These are phyloP conservation scores for Channallabes apus DNA, from an alignment of 2,797 vertebrate genomes.

Conservation along the genomic window DNA sequence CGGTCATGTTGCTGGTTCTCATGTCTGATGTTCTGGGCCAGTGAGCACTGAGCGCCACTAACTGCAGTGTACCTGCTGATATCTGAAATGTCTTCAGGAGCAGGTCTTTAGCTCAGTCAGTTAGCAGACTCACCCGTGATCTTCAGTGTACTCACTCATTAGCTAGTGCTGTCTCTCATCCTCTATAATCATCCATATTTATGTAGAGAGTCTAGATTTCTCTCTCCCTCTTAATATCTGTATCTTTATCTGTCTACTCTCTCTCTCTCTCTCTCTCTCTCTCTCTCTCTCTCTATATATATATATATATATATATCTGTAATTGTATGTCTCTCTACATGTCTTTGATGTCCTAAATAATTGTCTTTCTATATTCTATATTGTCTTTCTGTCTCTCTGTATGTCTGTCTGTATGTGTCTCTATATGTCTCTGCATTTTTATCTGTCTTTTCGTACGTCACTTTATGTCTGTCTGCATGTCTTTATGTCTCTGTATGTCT, in stretches of 20 bases:
- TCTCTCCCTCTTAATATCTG: background rate
- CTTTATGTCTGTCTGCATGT: background rate
- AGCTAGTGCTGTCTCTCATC: background rate
- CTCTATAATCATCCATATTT: background rate
- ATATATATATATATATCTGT: background rate
- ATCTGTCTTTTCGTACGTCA: background rate
- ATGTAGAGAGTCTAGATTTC: background rate
- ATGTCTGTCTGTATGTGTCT: background rate
- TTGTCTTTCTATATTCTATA: background rate
- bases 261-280: background rate
- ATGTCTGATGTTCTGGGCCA: slow-evolving; percentile 4
- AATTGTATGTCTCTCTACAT: background rate
- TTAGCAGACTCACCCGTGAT: slow-evolving; percentile 11
- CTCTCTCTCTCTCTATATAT: background rate
- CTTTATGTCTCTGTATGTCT: no score
- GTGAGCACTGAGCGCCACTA: slow-evolving; percentile 4
- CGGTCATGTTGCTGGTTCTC: slow-evolving; percentile 3
- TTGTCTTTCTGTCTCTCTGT: background rate
- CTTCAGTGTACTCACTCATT: slow-evolving; percentile 12
- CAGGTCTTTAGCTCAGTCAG: background rate
- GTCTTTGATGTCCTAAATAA: background rate
- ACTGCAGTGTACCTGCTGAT: slow-evolving; percentile 16
- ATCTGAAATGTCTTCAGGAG: background rate
- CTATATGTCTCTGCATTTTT: background rate
- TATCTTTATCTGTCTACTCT: background rate